Base-by-base conservation (phyloP, 2,888 invertebrate species). In the Cybosia mesomella region DNA sequence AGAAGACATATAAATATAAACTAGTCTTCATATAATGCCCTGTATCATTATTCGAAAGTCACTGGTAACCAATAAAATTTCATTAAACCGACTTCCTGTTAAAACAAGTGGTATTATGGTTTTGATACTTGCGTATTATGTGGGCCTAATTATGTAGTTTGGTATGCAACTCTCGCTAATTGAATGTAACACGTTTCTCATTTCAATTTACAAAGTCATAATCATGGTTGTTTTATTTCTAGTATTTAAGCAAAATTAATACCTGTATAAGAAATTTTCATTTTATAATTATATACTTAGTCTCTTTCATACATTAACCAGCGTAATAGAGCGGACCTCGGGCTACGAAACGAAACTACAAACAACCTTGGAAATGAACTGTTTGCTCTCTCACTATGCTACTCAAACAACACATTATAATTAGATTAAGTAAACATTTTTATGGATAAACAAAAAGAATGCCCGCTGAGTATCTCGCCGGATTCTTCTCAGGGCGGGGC, bases 11-110 rank as follows among this genome's bases (percentile, higher is more conserved):
- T 69, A 80, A 76, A 80, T 73, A 79, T 80, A 77, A 86, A 85
- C 82, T 80, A 80, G 85, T 77, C 76, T 79, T 65, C 72, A 76
- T 84, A 83, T 81, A 82, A 74, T 78, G 76, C 79, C 69, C 77
- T 73, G 79, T 79, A 83, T 83, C 81, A 81, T 74, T 79, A 83
- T 85, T 89, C 82, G 90, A 91, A 91, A 91, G 91, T 88, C 84
- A 84, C 81, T 80, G 82, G 78, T 83, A 79, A 77, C 83, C 85
- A 89, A 92, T 91, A 92, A 91, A 88, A 87, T 68, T 74, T 84
- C 85, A 88, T 89, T 91, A 89, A 75, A 89, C 87, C 83, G 84
- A 91, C 91, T 92, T 92, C 92, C 92, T 89, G 91, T 87, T 81
- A 71, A 75, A 74, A 81, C 75, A 81, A 78, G 79, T 71, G 69